Conservation (phyloP, 2,888 invertebrate species). For the Horisme vitalbata region DNA sequence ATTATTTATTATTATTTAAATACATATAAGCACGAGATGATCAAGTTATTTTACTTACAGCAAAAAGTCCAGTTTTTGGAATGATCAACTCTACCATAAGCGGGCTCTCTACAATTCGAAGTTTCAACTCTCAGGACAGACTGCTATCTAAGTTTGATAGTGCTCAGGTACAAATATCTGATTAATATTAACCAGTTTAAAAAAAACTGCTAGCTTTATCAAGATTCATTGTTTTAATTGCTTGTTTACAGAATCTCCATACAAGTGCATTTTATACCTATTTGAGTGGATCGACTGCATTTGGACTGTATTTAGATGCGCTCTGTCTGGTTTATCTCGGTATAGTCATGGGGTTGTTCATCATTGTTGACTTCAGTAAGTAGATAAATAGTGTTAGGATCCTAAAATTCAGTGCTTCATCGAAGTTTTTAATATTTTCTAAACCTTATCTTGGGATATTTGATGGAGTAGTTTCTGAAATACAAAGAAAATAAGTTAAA, state of each 20-base stretch:
- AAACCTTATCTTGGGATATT: no score
- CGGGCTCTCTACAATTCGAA: constrained; percentile 89
- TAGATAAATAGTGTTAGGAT: no score
- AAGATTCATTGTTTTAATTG: no score
- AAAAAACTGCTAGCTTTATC: neutral
- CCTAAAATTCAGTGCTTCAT: no score
- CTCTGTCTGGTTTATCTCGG: constrained; percentile 86
- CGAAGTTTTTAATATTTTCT: no score
- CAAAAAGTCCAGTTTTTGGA: constrained; percentile 90
- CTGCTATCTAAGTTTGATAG: constrained; percentile 83
- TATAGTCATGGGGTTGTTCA: constrained; percentile 84
- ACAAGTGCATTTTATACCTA: constrained; percentile 87
- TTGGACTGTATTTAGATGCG: constrained; percentile 89
- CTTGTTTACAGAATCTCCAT: constrained; percentile 84
- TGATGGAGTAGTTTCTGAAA: no score
- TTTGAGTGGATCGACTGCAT: constrained; percentile 84
- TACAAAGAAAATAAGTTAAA: no score
- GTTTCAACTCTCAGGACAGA: constrained; percentile 84
- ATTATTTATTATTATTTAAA: no score
- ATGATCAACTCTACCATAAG: constrained; percentile 89
- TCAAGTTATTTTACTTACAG: constrained; percentile 59
- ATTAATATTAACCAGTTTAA: neutral
- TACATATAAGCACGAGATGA: neutral
- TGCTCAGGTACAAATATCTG: constrained; percentile 83
- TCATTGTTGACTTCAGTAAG: constrained; percentile 84